Evolutionary conservation across 1,140 invertebrate species (phyloP).

Genomic region (Diploscapter pachys): DNA sequence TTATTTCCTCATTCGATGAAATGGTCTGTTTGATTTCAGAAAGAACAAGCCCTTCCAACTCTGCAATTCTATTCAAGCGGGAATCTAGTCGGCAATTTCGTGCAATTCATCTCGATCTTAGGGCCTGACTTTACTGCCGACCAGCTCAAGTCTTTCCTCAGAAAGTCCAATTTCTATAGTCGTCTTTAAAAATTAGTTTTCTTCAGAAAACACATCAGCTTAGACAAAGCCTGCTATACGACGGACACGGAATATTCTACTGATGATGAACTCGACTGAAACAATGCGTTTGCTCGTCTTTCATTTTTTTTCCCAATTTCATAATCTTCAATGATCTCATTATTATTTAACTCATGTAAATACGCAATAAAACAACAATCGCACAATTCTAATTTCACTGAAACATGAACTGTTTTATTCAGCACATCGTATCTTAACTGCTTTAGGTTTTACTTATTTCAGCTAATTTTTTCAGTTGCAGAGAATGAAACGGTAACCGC

Average conservation of each 20-base stretch:
- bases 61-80: conserved; percentile 83
- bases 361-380: no score
- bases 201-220: conserved; percentile 7
- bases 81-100: conserved; percentile 86
- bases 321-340: no score
- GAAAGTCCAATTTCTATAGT: neutral
- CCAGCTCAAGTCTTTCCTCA: conserved; percentile 2
- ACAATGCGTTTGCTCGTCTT: neutral
- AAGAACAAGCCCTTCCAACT: conserved; percentile 81
- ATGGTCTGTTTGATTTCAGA: conserved; percentile 59
- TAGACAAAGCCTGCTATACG: neutral
- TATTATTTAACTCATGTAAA: no score
- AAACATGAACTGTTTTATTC: no score
- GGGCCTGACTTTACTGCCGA: conserved; percentile 64
- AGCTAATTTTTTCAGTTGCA: no score
- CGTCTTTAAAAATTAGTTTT: neutral
- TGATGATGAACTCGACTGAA: neutral
- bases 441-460: no score
- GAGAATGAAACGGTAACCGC: no score
- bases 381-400: no score
- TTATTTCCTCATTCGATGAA: conserved; percentile 10
- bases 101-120: conserved; percentile 77
- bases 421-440: no score
- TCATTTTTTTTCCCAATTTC: no score
- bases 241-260: neutral